Conservation (phyloP, 2,797 vertebrate genomes). For the Choloepus didactylus region DNA sequence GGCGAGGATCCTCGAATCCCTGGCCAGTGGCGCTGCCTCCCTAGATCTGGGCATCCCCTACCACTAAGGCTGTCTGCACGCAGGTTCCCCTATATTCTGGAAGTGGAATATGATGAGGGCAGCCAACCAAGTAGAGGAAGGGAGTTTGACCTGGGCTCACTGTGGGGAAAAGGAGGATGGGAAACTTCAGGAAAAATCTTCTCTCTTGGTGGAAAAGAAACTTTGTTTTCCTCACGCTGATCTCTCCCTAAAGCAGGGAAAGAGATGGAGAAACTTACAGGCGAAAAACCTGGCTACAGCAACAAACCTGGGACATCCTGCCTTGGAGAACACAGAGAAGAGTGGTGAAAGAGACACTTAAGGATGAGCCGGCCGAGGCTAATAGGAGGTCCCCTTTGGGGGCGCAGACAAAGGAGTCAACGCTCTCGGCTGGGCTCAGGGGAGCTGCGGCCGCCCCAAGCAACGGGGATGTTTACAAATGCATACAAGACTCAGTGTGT, state of each 20-base stretch:
- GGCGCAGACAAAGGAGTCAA: neutral
- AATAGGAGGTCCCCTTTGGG: neutral
- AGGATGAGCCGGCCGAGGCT: neutral
- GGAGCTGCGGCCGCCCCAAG: accelerated
- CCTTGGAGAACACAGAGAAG: accelerated
- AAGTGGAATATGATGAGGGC: neutral
- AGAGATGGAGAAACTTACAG: neutral
- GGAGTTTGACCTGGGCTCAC: neutral
- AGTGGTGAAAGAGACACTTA: neutral
- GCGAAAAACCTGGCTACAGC: neutral
- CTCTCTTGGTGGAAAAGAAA: neutral
- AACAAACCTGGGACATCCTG: neutral
- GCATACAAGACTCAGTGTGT: neutral
- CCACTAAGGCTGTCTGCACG: neutral
- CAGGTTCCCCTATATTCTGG: neutral
- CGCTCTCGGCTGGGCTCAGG: neutral
- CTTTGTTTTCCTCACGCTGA: neutral
- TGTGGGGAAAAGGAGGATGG: neutral
- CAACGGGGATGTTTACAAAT: no score
- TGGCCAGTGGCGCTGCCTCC: neutral
- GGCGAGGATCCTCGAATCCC: neutral
- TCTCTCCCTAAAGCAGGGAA: neutral
- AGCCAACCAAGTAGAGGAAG: conserved; percentile 32
- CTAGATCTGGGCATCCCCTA: neutral
- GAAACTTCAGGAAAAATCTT: conserved; percentile 45